Base-by-base conservation (phyloP, 1,140 invertebrate species). In the Sinella curviseta region DNA sequence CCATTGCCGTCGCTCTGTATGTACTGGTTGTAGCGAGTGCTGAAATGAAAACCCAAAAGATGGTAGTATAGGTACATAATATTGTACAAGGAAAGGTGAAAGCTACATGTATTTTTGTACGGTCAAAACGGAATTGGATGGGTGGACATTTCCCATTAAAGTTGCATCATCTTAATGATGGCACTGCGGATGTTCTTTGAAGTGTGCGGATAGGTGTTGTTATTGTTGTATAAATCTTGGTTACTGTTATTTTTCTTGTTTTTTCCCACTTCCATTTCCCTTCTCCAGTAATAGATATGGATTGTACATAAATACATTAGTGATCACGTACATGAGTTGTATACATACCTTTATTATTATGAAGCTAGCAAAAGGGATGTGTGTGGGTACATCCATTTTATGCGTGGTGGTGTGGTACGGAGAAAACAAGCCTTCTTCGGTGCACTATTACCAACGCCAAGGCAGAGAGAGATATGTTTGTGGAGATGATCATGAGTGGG, bases 141-240 rank as follows among this genome's bases (percentile, higher is more conserved):
- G 65, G 65, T 31, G 65, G 65, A 70, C 65, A 70, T 70, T 33
- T 70, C 65, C 65, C 65, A 70, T 70, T 70, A 70, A 70, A 70
- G 31, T 70, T 70, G 65, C 65, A 70, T 70, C 30, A 70, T 70
- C 24, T 70, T 70, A 70, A 70, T 70, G 65, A 70, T 70, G 31
- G 65, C 65, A 70, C 65, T 70, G 65, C 65, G 65, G 65, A 70
- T 70, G 65, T 70, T 70, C 3, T 70, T 70, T 70, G 55, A 60
- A 60, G 55, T 60, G 55, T 70, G 65, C n/a, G 65, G 26, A 70
- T 33, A 70, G 26, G 26, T 70, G 28, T 70, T 33, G 31, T 31
- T 70, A 30, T 33, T 33, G 26, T 70, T 70, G 28, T 70, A 70
- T 70, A 70, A 70, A 70, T 70, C 65, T 70, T 70, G 31, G 3